Evolutionary conservation across 2,113 vertebrate genomes (phyloP).

Genomic region (Delphinapterus leucas): DNA sequence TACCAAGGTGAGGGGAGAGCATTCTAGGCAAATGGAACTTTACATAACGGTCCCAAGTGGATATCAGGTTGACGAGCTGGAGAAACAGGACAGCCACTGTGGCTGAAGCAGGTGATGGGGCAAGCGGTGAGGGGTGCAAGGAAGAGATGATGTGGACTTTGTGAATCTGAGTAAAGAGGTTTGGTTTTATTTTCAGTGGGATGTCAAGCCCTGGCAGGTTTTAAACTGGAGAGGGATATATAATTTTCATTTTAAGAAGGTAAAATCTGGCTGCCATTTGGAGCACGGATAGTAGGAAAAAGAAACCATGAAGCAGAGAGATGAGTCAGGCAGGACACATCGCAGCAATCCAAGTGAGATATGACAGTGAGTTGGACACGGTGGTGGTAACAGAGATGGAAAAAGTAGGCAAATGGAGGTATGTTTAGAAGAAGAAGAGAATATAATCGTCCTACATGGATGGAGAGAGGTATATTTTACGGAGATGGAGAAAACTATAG

Average conservation of each 20-base stretch:
- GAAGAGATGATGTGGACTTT: neutral
- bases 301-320: neutral
- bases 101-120: too few species aligned
- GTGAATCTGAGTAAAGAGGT: neutral
- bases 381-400: neutral
- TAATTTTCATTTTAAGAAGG: neutral
- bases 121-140: accelerated
- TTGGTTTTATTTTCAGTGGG: neutral
- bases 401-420: neutral
- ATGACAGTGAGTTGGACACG: accelerated
- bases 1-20: neutral
- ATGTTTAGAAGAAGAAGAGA: neutral
- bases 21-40: neutral
- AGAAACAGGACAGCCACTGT: neutral
- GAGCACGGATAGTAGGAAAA: neutral
- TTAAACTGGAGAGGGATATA: neutral
- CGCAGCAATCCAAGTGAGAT: neutral
- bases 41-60: neutral
- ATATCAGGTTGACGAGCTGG: neutral
- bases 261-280: neutral
- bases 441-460: accelerated
- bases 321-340: neutral
- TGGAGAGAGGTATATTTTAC: neutral
- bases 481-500: neutral
- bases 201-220: neutral